Evolutionary conservation across 1,140 invertebrate genomes (phyloP).

Genomic region (Zelostemma sp.): DNA sequence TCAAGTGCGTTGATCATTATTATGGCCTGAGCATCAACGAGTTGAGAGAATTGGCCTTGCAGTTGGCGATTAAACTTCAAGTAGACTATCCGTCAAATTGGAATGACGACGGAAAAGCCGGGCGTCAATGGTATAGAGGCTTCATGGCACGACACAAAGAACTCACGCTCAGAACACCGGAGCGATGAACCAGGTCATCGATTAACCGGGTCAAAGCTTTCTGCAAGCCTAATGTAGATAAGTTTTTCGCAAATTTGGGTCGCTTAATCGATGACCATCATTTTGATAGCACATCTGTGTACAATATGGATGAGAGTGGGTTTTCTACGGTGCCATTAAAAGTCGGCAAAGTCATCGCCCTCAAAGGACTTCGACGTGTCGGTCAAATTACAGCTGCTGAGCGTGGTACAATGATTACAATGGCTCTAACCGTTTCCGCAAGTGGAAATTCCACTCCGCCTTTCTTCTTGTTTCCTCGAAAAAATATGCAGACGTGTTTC

Average conservation of each 20-base stretch:
- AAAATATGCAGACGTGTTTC: constrained; percentile 21
- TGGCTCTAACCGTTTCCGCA: constrained; percentile 19
- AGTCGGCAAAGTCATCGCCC: constrained; percentile 25
- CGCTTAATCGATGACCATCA: too few species aligned
- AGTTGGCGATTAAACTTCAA: constrained; percentile 1
- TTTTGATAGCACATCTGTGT: constrained; percentile 44
- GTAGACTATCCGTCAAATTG: neutral
- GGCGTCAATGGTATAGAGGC: neutral
- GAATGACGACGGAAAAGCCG: neutral
- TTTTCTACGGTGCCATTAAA: constrained; percentile 52
- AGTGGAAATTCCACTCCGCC: constrained; percentile 53
- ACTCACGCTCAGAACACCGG: constrained; percentile 2
- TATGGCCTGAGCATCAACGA: constrained; percentile 2
- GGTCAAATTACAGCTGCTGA: constrained; percentile 8
- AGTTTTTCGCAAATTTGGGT: constrained; percentile 9
- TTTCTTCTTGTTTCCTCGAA: constrained; percentile 56
- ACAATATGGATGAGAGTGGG: constrained; percentile 60
- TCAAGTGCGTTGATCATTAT: constrained; percentile 3
- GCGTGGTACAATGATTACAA: neutral
- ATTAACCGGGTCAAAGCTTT: constrained; percentile 4
- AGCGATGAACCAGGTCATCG: constrained; percentile 8
- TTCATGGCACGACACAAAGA: constrained; percentile 1
- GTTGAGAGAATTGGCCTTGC: neutral
- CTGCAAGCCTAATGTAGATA: constrained; percentile 1
- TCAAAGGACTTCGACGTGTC: constrained; percentile 5